Conservation (phyloP, 1,140 invertebrate genomes). For the Cecropterus lyciades region DNA sequence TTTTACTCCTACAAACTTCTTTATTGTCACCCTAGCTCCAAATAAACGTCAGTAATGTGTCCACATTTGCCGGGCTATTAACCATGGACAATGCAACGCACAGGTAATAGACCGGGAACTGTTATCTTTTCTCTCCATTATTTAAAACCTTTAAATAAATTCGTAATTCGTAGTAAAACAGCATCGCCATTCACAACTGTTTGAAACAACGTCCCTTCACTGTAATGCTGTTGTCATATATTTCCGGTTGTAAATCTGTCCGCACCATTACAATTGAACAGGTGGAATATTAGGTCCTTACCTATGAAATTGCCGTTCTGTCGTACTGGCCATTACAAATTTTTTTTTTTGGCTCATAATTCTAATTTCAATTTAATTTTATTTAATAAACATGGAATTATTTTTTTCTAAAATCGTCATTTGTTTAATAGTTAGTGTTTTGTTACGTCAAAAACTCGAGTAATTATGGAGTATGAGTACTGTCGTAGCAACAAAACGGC, state of each 20-base stretch:
- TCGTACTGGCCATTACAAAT: too few relatives aligned
- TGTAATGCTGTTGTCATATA: neutral
- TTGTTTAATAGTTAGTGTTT: too few relatives aligned
- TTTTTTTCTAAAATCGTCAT: too few relatives aligned
- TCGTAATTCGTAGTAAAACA: constrained; percentile 20
- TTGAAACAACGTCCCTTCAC: constrained; percentile 9
- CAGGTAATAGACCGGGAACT: constrained; percentile 58
- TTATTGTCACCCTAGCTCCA: constrained; percentile 49
- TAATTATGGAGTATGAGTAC: too few relatives aligned
- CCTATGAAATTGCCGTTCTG: too few relatives aligned
- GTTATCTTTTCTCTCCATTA: constrained; percentile 39
- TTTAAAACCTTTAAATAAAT: constrained; percentile 20
- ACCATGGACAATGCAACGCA: constrained; percentile 51
- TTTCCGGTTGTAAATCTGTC: constrained; percentile 13
- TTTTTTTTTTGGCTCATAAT: too few relatives aligned
- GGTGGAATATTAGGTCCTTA: too few relatives aligned
- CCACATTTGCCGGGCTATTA: constrained; percentile 71
- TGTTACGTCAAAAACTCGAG: too few relatives aligned
- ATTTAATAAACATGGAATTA: too few relatives aligned
- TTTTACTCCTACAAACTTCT: too few relatives aligned
- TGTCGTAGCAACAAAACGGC: too few relatives aligned
- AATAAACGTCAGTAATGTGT: constrained; percentile 59
- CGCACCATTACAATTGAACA: neutral
- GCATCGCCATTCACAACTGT: neutral
- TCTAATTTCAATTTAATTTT: too few relatives aligned